phyloP scores from a whole-genome alignment of 2,113 vertebrate genomes.

The Triplophysa siluroides region DNA sequence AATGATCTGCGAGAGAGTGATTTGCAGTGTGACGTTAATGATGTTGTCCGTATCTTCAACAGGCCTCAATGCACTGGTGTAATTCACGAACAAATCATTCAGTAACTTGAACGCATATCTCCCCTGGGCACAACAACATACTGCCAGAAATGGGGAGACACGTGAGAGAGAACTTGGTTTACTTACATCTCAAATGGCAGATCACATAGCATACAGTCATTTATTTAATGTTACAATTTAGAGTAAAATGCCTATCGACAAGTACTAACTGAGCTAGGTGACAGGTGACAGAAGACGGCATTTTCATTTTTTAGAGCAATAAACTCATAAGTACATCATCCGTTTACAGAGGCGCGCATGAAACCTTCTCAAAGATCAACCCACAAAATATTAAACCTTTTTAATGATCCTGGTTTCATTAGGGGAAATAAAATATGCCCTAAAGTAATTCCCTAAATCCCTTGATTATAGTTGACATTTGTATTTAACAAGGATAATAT shows the following conservation, averaged over 20 bases:
- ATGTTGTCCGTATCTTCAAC: constrained; percentile 85
- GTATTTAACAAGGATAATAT: neutral
- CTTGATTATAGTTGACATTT: neutral
- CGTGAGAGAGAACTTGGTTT: constrained; percentile 5
- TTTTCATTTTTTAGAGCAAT: neutral
- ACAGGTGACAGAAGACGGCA: neutral
- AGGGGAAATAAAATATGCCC: neutral
- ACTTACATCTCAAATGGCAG: neutral
- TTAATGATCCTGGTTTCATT: neutral
- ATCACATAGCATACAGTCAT: neutral
- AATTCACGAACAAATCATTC: constrained; percentile 83
- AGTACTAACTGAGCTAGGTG: neutral
- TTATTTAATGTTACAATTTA: too few relatives aligned
- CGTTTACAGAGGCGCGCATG: neutral
- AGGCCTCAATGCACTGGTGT: constrained; percentile 84
- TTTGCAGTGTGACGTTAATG: constrained; percentile 87
- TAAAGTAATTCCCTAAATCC: neutral
- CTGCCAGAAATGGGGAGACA: constrained; percentile 61
- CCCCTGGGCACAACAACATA: constrained; percentile 75
- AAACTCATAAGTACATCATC: neutral
- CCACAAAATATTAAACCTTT: neutral
- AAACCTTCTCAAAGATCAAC: neutral
- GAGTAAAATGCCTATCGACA: constrained; percentile 3
- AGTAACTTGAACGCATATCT: constrained; percentile 82
- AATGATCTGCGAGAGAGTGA: constrained; percentile 92